Conservation (phyloP, 2,888 invertebrate genomes). For the Hyposoter didymator region DNA sequence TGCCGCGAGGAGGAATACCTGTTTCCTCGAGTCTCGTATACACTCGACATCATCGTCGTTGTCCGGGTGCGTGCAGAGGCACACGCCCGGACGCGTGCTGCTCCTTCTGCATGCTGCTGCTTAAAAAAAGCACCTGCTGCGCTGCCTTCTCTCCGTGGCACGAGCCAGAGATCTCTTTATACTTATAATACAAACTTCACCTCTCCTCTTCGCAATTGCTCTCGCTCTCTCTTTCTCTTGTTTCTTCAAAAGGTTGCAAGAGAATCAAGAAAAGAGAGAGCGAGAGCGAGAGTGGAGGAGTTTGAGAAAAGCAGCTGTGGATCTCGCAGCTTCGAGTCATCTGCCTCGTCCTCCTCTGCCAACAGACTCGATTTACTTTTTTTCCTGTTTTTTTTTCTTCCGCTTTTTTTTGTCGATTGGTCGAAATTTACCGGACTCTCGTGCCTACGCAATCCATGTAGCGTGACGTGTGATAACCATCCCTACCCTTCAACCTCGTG, state of each 20-base stretch:
- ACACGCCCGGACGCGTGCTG: slow-evolving; percentile 70
- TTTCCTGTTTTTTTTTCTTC: neutral
- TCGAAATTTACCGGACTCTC: slow-evolving; percentile 17
- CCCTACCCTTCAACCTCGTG: slow-evolving; percentile 73
- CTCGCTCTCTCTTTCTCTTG: slow-evolving; percentile 5
- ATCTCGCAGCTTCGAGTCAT: slow-evolving; percentile 80
- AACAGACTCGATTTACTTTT: slow-evolving; percentile 4
- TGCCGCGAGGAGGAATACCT: slow-evolving; percentile 69
- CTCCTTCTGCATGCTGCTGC: slow-evolving; percentile 62
- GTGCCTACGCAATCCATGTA: slow-evolving; percentile 24
- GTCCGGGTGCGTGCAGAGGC: slow-evolving; percentile 65
- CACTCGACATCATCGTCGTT: slow-evolving; percentile 37
- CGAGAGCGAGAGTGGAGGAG: slow-evolving; percentile 23
- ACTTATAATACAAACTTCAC: slow-evolving; percentile 40
- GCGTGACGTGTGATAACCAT: slow-evolving; percentile 82
- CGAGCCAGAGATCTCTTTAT: slow-evolving; percentile 73
- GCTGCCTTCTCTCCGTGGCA: slow-evolving; percentile 73
- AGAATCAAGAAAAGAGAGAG: slow-evolving; percentile 37
- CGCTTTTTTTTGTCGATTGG: neutral
- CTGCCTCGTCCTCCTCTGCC: slow-evolving; percentile 69
- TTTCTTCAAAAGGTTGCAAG: neutral
- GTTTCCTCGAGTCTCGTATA: slow-evolving; percentile 64
- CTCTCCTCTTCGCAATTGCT: slow-evolving; percentile 40
- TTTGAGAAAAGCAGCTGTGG: slow-evolving; percentile 79
- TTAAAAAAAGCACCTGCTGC: slow-evolving; percentile 79